Conservation (phyloP, 2,797 vertebrate species). For the Sorex maritimensis region DNA sequence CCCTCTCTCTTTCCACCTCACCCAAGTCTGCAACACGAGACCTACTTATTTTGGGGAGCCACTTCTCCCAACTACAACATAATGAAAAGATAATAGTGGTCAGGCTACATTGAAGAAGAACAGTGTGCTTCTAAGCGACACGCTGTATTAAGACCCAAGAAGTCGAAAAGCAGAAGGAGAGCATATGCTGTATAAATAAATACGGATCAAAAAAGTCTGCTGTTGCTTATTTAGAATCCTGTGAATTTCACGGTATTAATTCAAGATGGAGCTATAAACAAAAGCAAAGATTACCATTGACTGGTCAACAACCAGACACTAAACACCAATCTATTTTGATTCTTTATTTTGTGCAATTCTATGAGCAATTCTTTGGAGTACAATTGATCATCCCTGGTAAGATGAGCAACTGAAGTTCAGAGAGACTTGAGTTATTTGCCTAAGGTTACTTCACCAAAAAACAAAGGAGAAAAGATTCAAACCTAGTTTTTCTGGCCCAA, state of each 20-base stretch:
- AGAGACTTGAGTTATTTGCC: not conserved
- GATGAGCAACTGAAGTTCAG: conserved; percentile 38
- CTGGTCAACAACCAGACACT: conserved; percentile 3
- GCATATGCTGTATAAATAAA: conserved; percentile 6
- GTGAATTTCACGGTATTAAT: conserved; percentile 45
- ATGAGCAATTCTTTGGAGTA: conserved; percentile 40
- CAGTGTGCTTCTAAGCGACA: not conserved
- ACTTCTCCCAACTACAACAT: not conserved
- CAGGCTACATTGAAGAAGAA: conserved; percentile 46
- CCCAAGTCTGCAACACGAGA: too few species aligned
- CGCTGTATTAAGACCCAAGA: not conserved
- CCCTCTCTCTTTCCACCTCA: too few species aligned
- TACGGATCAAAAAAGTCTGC: not conserved
- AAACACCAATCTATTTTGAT: conserved; percentile 26
- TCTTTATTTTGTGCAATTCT: not conserved
- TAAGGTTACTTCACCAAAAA: conserved; percentile 47
- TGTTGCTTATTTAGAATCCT: not conserved
- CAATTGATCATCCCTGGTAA: conserved; percentile 40
- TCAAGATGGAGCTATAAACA: conserved; percentile 53
- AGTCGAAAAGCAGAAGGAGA: conserved; percentile 17
- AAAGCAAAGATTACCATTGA: not conserved
- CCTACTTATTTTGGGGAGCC: too few species aligned
- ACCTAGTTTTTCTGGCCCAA: conserved; percentile 28
- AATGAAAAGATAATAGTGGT: conserved; percentile 31
- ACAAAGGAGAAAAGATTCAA: conserved; percentile 17